Conservation (phyloP, 1,140 invertebrate genomes). For the Idris sp. region DNA sequence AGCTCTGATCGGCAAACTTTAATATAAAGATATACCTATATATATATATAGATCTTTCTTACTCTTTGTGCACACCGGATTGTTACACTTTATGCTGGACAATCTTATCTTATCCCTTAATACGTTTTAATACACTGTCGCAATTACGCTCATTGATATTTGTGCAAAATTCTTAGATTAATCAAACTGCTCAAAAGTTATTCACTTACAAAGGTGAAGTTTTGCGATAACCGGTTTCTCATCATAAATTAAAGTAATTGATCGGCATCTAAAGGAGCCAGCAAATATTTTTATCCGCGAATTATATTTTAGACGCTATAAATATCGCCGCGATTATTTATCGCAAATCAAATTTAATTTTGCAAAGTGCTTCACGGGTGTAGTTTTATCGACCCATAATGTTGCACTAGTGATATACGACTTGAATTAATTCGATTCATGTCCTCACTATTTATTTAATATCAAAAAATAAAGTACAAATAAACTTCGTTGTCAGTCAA, state of each 20-base stretch:
- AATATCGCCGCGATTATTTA: slow-evolving; percentile 43
- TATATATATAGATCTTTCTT: no score
- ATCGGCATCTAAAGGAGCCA: slow-evolving; percentile 27
- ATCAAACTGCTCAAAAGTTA: not conserved
- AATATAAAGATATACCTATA: no score
- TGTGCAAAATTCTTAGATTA: no score
- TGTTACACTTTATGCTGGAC: no score
- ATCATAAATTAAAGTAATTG: slow-evolving; percentile 23
- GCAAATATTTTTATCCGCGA: slow-evolving; percentile 41
- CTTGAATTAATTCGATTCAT: no score
- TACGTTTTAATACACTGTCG: slow-evolving; percentile 64
- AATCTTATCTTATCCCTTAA: slow-evolving; percentile 75
- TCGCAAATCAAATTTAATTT: slow-evolving; percentile 37
- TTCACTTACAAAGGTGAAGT: no score
- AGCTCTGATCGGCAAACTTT: slow-evolving; percentile 28
- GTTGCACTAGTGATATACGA: slow-evolving; percentile 23
- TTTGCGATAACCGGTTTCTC: slow-evolving; percentile 28
- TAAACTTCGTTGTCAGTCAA: no score
- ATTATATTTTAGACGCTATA: slow-evolving; percentile 45
- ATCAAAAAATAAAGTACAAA: no score
- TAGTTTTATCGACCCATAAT: slow-evolving; percentile 34
- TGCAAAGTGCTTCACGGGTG: slow-evolving; percentile 16
- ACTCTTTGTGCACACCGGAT: no score
- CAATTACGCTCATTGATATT: slow-evolving; percentile 35
- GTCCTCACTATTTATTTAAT: no score